phyloP scores from a whole-genome alignment of 2,797 vertebrate genomes.

The Mycteria americana region DNA sequence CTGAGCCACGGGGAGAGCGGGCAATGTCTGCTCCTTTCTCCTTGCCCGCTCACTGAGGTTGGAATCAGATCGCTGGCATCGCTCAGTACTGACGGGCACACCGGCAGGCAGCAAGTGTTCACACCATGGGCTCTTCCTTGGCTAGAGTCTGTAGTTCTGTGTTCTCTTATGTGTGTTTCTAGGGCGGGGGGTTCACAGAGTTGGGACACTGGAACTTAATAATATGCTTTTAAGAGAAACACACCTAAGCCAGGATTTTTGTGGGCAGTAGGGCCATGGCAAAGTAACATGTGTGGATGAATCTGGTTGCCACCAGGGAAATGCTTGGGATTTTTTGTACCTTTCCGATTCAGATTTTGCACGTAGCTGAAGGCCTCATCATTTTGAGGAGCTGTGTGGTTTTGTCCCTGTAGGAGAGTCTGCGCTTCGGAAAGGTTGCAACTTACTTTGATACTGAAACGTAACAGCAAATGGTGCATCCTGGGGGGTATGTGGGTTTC shows the following conservation, averaged over 20 bases:
- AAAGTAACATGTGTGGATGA: not conserved
- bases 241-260: not conserved
- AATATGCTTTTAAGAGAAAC: not conserved
- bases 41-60: not conserved
- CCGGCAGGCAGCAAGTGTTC: not conserved
- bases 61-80: not conserved
- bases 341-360: not conserved
- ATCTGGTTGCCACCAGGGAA: not conserved
- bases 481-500: not conserved
- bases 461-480: not conserved
- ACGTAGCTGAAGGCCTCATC: not conserved
- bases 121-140: not conserved
- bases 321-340: not conserved
- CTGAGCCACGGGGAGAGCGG: not conserved
- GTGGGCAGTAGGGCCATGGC: not conserved
- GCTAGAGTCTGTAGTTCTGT: not conserved
- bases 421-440: rapidly evolving
- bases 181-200: not conserved
- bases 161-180: not conserved
- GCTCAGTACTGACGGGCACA: not conserved
- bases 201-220: not conserved
- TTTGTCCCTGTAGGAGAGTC: not conserved
- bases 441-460: not conserved
- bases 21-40: rapidly evolving
- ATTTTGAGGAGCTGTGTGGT: not conserved